Percentiles rank a stretch among this genome's conserved stretches.
phyloP scores from a whole-genome alignment of 2,113 vertebrate species.

The Harpagus bidentatus region DNA sequence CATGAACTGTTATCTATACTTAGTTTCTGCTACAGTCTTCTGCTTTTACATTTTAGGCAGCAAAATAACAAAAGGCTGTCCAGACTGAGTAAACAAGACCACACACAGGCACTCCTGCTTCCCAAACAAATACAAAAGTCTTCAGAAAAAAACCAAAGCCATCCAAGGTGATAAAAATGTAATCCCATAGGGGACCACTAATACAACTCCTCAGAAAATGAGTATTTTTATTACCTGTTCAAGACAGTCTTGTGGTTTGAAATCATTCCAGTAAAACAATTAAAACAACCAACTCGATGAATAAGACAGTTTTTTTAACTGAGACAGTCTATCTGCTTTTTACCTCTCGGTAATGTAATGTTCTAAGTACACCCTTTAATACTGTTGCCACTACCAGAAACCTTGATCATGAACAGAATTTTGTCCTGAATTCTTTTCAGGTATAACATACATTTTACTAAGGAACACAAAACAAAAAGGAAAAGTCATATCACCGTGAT shows the following conservation, averaged over 20 bases:
- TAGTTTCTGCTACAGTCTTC: neutral
- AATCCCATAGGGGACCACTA: neutral
- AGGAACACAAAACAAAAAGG: neutral
- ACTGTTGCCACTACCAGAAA: neutral
- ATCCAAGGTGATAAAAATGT: slow-evolving; percentile 20
- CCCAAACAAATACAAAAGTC: neutral
- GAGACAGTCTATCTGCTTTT: neutral
- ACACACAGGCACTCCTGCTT: neutral
- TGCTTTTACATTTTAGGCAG: neutral
- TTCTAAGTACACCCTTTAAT: neutral
- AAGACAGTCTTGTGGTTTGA: neutral
- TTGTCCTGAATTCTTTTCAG: neutral
- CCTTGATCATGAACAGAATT: neutral
- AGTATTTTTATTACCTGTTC: slow-evolving; percentile 31
- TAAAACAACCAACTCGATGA: neutral
- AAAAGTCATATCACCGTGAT: neutral
- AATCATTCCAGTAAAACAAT: neutral
- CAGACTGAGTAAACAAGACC: slow-evolving; percentile 9
- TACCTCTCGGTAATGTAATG: neutral
- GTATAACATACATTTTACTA: neutral
- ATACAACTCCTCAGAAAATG: neutral
- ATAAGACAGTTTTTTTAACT: neutral
- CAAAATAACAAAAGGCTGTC: neutral
- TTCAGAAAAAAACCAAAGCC: slow-evolving; percentile 22
- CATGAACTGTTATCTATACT: neutral